phyloP scores from a whole-genome alignment of 2,888 invertebrate species.

The Bimastos eiseni region DNA sequence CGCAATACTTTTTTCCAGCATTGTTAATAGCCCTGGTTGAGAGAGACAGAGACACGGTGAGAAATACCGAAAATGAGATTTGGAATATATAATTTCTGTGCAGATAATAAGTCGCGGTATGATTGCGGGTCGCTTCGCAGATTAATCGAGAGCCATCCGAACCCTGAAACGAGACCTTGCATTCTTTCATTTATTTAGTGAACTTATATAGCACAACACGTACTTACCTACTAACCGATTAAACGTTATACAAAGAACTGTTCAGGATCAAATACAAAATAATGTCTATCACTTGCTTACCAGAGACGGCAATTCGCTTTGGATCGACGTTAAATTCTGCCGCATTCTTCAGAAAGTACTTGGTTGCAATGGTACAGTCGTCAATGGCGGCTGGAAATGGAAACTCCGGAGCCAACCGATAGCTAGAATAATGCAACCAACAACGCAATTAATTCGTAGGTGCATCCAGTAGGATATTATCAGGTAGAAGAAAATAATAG shows the following conservation, averaged over 20 bases:
- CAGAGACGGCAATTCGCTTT: conserved; percentile 50
- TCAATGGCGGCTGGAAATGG: conserved; percentile 60
- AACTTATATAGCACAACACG: too few species aligned
- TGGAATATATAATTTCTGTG: too few species aligned
- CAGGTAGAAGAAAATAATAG: neutral
- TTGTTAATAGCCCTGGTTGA: too few species aligned
- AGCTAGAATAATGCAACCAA: conserved; percentile 15
- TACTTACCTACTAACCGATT: too few species aligned
- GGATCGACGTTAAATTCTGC: conserved; percentile 46
- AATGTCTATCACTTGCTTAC: conserved; percentile 40
- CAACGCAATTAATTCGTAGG: neutral
- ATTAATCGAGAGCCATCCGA: too few species aligned
- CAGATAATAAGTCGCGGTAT: too few species aligned
- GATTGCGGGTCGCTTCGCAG: too few species aligned
- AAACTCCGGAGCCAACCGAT: conserved; percentile 30
- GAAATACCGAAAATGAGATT: too few species aligned
- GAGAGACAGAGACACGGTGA: too few species aligned
- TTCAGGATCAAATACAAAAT: neutral
- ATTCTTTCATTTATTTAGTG: too few species aligned
- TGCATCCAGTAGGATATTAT: neutral
- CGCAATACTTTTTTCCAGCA: too few species aligned
- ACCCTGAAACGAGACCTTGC: neutral
- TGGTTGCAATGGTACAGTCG: conserved; percentile 59
- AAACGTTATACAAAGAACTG: too few species aligned
- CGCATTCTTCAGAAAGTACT: conserved; percentile 50